Percentiles rank a stretch among this genome's conserved stretches.
phyloP scores from a whole-genome alignment of 2,797 vertebrate species.

The Serranus cabrilla region DNA sequence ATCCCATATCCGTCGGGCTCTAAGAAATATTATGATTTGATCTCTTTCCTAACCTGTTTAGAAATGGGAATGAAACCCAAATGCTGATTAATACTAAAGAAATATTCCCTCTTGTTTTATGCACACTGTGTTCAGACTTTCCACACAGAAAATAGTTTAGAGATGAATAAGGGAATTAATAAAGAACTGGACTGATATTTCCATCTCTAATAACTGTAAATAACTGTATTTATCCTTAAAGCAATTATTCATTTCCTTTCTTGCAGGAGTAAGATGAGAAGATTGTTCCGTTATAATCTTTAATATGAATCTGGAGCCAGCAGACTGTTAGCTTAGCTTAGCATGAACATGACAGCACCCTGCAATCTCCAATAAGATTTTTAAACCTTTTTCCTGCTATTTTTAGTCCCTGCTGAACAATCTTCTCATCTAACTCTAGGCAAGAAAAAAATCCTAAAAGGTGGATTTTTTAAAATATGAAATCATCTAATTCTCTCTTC shows the following conservation, averaged over 20 bases:
- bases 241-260: not conserved
- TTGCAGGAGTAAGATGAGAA: not conserved
- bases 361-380: not conserved
- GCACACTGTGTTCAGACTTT: too few relatives aligned
- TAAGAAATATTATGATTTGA: too few relatives aligned
- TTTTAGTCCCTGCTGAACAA: not conserved
- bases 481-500: not conserved
- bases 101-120: too few relatives aligned
- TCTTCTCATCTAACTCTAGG: not conserved
- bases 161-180: too few relatives aligned
- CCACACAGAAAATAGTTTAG: too few relatives aligned
- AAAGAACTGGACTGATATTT: too few relatives aligned
- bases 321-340: not conserved
- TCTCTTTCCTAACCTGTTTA: too few relatives aligned
- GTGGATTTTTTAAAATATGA: too few relatives aligned
- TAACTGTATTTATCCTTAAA: not conserved
- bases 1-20: too few relatives aligned
- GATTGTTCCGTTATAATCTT: not conserved
- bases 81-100: too few relatives aligned
- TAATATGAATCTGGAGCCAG: not conserved
- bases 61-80: too few relatives aligned
- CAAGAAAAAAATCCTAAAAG: not conserved
- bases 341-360: accelerated
- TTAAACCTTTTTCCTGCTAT: not conserved
- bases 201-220: too few relatives aligned